Percentiles rank a stretch among this genome's conserved stretches.
phyloP scores from a whole-genome alignment of 92 coral and sea anemone species.

The Phenganax subtilis region DNA sequence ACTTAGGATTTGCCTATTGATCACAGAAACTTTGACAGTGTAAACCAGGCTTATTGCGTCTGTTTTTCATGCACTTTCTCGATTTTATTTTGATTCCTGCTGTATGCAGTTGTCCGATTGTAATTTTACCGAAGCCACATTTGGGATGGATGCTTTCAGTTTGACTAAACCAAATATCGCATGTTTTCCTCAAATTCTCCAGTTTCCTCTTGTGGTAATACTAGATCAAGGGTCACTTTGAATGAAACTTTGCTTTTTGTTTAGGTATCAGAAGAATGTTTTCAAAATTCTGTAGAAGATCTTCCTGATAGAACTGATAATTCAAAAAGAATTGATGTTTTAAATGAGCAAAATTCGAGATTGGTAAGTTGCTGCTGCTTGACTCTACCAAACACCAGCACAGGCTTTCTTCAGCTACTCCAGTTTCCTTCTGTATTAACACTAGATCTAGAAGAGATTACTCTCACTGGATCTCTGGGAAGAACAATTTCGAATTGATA shows the following conservation, averaged over 20 bases:
- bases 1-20: no score
- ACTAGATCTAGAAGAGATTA: background rate
- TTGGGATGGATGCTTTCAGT: no score
- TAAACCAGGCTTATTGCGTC: background rate
- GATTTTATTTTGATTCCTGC: no score
- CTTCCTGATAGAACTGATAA: background rate
- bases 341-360: slow-evolving; percentile 27
- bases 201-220: no score
- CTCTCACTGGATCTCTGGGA: slow-evolving; percentile 3
- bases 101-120: no score
- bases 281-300: slow-evolving; percentile 7
- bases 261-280: slow-evolving; percentile 3
- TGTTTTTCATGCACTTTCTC: no score
- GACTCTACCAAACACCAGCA: background rate
- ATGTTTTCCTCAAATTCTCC: no score
- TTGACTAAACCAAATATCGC: no score
- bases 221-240: background rate
- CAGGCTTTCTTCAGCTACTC: background rate
- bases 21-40: no score
- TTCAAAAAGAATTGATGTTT: slow-evolving; percentile 26
- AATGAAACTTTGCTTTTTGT: background rate
- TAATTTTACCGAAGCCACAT: no score
- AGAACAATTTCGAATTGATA: slow-evolving; percentile 5
- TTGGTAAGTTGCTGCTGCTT: background rate
- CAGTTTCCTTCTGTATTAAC: background rate